phyloP scores from a whole-genome alignment of 1,140 invertebrate genomes.

The Lepidostoma basale region DNA sequence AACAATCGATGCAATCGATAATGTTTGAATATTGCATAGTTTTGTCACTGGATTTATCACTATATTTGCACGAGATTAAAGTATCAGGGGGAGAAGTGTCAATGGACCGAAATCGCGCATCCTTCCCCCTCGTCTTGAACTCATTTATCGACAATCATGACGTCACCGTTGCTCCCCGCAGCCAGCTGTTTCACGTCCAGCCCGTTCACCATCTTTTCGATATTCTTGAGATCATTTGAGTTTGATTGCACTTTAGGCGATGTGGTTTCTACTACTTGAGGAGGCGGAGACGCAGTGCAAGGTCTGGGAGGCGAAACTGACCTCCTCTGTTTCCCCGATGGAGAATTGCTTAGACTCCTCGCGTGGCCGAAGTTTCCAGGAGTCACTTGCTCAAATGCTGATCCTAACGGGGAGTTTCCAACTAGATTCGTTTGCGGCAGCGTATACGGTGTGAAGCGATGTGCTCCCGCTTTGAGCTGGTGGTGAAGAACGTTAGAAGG shows the following conservation, averaged over 20 bases:
- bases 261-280: conserved; percentile 57
- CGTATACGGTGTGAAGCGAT: conserved; percentile 85
- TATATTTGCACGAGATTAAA: background rate
- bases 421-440: conserved; percentile 63
- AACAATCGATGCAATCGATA: background rate
- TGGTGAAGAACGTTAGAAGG: conserved; percentile 57
- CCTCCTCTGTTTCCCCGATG: conserved; percentile 49
- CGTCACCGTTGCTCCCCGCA: conserved; percentile 40
- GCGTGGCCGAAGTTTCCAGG: conserved; percentile 63
- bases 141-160: conserved; percentile 50
- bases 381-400: conserved; percentile 85
- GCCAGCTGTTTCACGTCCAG: conserved; percentile 73
- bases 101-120: conserved; percentile 46
- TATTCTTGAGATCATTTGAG: conserved; percentile 86
- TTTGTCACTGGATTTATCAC: conserved; percentile 22
- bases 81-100: conserved; percentile 11
- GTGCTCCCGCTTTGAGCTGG: conserved; percentile 63
- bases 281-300: conserved; percentile 63
- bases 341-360: conserved; percentile 72
- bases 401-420: conserved; percentile 66
- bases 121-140: conserved; percentile 44
- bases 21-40: conserved; percentile 1
- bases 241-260: conserved; percentile 54
- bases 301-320: conserved; percentile 57
- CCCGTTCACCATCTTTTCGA: conserved; percentile 96